phyloP scores from a whole-genome alignment of 92 coral and sea anemone species.

The Porites lobata region DNA sequence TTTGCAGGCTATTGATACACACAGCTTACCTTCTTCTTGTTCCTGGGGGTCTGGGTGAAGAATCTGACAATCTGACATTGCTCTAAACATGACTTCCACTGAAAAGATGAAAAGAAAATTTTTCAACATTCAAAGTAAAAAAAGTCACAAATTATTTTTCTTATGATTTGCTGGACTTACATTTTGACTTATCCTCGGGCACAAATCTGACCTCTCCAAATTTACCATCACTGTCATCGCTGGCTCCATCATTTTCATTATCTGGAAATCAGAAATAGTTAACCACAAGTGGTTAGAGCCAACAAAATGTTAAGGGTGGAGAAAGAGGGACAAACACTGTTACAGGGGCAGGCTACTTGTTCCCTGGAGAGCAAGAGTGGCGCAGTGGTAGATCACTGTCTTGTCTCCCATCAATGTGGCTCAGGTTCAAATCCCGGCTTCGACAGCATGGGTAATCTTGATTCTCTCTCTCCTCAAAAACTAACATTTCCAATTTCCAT shows the following conservation, averaged over 20 bases:
- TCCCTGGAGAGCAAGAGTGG: no score
- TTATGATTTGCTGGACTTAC: conserved; percentile 43
- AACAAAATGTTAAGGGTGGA: no score
- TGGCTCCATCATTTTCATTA: conserved; percentile 53
- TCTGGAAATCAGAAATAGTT: conserved; percentile 26
- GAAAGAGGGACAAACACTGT: no score
- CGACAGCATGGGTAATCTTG: no score
- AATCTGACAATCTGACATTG: conserved; percentile 90
- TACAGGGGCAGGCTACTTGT: no score
- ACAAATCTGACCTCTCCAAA: conserved; percentile 97
- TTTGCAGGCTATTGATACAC: no score
- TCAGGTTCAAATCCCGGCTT: no score
- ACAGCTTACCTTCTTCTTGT: conserved; percentile 70
- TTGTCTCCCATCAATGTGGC: no score
- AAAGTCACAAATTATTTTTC: neutral
- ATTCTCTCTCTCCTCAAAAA: no score
- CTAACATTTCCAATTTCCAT: no score
- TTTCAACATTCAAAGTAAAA: no score
- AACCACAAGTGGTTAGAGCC: neutral
- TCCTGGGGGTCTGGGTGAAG: conserved; percentile 97
- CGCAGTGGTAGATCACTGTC: no score
- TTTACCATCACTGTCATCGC: conserved; percentile 84
- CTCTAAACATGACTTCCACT: conserved; percentile 89
- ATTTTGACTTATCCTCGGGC: conserved; percentile 86
- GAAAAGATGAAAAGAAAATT: conserved; percentile 4